Evolutionary conservation across 2,113 vertebrate genomes (phyloP).

Genomic region (Albula glossodonta): DNA sequence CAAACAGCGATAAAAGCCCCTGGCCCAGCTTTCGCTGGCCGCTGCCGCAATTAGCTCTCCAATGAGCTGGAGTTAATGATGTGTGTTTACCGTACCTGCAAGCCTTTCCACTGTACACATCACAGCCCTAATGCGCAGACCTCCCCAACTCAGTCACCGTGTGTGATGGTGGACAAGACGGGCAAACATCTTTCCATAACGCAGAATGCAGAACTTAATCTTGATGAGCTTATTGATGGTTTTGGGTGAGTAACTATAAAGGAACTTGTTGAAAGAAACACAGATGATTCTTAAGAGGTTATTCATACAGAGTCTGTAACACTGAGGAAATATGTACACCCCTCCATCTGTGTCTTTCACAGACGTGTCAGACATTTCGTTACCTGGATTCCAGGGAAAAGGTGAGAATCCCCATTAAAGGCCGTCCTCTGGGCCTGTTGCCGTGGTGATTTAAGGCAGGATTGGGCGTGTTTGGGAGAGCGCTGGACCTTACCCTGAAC

Average conservation of each 20-base stretch:
- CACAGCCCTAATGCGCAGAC: not conserved
- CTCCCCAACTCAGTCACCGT: not conserved
- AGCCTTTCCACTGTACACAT: not conserved
- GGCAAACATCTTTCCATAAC: not conserved
- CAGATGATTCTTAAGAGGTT: not conserved
- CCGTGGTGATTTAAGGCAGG: not conserved
- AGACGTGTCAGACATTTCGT: not conserved
- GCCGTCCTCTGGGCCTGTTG: not conserved
- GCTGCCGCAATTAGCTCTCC: slow-evolving; percentile 22
- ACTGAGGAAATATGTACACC: not conserved
- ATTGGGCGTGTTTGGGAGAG: not conserved
- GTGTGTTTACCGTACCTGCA: slow-evolving; percentile 31
- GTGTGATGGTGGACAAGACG: not conserved
- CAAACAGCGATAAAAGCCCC: slow-evolving; percentile 23
- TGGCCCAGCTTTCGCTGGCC: not conserved
- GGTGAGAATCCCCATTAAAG: not conserved
- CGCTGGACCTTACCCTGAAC: not conserved
- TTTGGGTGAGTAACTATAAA: not conserved
- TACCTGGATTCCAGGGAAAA: not conserved
- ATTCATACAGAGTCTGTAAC: not conserved
- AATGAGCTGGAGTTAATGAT: slow-evolving; percentile 39
- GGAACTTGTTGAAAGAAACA: not conserved
- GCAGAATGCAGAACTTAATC: not conserved
- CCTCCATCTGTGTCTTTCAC: not conserved
- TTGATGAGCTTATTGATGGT: not conserved